Base-by-base conservation (phyloP, 2,888 invertebrate genomes). In the Drosophila quinaria region DNA sequence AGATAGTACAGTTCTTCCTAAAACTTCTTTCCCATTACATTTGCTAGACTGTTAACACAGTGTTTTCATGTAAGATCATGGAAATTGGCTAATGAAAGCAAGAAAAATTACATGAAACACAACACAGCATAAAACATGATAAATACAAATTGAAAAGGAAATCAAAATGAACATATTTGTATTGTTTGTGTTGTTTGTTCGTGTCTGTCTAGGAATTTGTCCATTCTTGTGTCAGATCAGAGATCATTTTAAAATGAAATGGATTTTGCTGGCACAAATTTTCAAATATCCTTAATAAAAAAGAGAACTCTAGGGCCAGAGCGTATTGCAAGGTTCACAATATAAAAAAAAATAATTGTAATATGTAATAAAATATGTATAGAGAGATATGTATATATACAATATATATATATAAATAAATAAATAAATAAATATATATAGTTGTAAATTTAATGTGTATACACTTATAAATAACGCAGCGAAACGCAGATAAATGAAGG, bases 381-480 rank as follows among this genome's bases (percentile, higher is more conserved):
- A 19, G 15, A 46, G 46, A 25, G 46, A 25, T 44, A 51, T 39
- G 60, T 58, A 74, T 42, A 65, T 44, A 55, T 64, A 67, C 46
- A 62, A 41, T 55, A 55, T 37, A 62, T 46, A 50, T 22, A 56
- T 51, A 29, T n/a, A n/a, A n/a, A n/a, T n/a, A 52, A 37, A 52
- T 44, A 52, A 17, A 39, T 15, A 47, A 37, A 50, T 37, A 52
- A 33, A 42, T 61, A 42, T 56, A 51, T 66, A 46, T 51, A 31
- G n/a, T 46, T 37, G 35, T 47, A 47, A 49, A 44, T 69, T 58
- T 69, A 65, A 82, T 55, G 68, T 59, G 71, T 70, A 71, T 44
- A 79, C 62, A 74, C 82, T 86, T 82, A 77, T 61, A 54, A 67
- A 65, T 85, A 86, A 87, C 69, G 74, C 64, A 65, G 58, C 65